phyloP scores from a whole-genome alignment of 2,113 vertebrate genomes.

The Platichthys stellatus region DNA sequence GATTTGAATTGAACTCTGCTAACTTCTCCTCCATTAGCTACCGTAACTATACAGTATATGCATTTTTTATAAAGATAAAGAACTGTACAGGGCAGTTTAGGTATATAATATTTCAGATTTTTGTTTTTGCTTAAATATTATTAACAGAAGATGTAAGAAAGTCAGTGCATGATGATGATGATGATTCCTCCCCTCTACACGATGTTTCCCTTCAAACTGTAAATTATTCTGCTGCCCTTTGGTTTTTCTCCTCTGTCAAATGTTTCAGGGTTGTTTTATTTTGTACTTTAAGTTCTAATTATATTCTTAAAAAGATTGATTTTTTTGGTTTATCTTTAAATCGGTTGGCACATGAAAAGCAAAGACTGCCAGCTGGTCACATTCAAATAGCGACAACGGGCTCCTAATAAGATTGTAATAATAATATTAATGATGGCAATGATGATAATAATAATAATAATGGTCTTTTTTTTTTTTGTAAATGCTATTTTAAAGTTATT shows the following conservation, averaged over 20 bases:
- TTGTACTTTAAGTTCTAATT: conserved; percentile 56
- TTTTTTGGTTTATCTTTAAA: conserved; percentile 39
- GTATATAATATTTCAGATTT: conserved; percentile 92
- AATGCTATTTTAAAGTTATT: conserved; percentile 99
- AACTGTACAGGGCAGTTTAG: conserved; percentile 93
- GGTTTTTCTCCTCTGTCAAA: conserved; percentile 84
- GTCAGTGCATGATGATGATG: conserved; percentile 87
- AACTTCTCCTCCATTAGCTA: conserved; percentile 82
- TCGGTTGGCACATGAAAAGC: conserved; percentile 77
- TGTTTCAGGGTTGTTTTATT: conserved; percentile 84
- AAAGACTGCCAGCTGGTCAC: conserved; percentile 69
- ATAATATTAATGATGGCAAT: conserved; percentile 77
- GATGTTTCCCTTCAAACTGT: conserved; percentile 88
- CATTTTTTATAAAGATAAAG: conserved; percentile 87
- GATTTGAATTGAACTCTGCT: conserved; percentile 71
- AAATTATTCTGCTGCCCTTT: conserved; percentile 92
- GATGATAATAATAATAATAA: conserved; percentile 58
- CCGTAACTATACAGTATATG: conserved; percentile 80
- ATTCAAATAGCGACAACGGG: conserved; percentile 85
- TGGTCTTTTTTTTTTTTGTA: conserved; percentile 87
- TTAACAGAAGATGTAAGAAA: conserved; percentile 99
- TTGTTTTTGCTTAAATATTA: conserved; percentile 88
- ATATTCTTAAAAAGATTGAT: conserved; percentile 55
- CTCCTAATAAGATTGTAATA: conserved; percentile 89
- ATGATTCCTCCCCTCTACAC: conserved; percentile 83